Conservation (phyloP, 35 echinoderm and acorn worm genomes). For the Lytechinus variegatus region DNA sequence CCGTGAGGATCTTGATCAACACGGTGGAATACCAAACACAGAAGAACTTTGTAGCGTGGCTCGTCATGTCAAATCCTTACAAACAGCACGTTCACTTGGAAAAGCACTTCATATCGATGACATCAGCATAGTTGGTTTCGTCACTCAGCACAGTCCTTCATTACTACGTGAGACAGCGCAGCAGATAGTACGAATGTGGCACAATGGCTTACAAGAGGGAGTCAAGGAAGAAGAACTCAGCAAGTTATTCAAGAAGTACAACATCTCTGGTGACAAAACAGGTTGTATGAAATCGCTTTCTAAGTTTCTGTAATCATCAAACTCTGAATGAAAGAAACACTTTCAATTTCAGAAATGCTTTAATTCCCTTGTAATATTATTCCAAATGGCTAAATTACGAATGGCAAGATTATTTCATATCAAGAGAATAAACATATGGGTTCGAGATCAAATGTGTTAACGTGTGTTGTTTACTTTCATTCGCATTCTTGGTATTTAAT, state of each 20-base stretch:
- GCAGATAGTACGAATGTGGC: background rate
- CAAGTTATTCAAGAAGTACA: background rate
- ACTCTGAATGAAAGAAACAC: no score
- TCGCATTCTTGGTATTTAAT: no score
- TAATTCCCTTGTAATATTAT: no score
- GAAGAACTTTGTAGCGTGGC: background rate
- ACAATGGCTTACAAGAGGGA: background rate
- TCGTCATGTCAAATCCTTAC: background rate
- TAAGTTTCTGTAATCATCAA: no score
- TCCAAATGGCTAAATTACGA: no score
- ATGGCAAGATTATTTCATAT: no score
- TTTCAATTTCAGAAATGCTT: no score
- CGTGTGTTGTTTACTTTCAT: no score
- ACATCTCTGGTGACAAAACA: background rate
- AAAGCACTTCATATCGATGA: background rate
- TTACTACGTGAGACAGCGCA: background rate
- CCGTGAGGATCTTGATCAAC: background rate
- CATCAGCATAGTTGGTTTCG: background rate
- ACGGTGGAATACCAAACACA: background rate
- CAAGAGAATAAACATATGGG: no score
- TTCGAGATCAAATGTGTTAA: no score
- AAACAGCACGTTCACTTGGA: background rate
- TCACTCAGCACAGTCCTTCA: background rate
- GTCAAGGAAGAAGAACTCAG: background rate
- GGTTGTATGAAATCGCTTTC: background rate